phyloP scores from a whole-genome alignment of 1,140 invertebrate genomes.

The Tetranychus urticae region DNA sequence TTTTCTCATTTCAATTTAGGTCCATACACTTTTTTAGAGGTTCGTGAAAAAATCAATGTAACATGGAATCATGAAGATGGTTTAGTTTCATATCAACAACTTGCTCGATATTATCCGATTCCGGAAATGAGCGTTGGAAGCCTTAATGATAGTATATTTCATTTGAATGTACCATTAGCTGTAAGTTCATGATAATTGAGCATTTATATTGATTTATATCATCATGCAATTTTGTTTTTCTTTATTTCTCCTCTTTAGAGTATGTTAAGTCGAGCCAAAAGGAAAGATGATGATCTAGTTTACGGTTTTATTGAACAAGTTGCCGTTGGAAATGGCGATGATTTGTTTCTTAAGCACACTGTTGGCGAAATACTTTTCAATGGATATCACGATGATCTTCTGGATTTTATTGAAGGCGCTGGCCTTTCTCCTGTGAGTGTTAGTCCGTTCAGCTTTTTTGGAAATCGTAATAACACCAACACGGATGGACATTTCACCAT shows the following conservation, averaged over 20 bases:
- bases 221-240: background rate
- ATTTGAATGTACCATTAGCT: slow-evolving; percentile 21
- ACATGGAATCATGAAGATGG: slow-evolving; percentile 14
- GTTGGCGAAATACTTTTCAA: slow-evolving; percentile 15
- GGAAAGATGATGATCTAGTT: background rate
- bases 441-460: slow-evolving; percentile 15
- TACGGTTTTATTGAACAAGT: background rate
- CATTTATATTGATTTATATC: background rate
- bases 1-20: background rate
- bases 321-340: background rate
- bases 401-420: slow-evolving; percentile 8
- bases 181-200: slow-evolving; percentile 7
- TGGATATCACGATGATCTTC: slow-evolving; percentile 14
- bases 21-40: slow-evolving; percentile 14
- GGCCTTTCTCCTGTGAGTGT: slow-evolving; percentile 10
- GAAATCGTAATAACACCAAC: slow-evolving; percentile 8
- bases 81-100: slow-evolving; percentile 19
- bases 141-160: slow-evolving; percentile 20
- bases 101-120: slow-evolving; percentile 14
- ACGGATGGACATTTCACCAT: slow-evolving; percentile 19
- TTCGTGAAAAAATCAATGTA: slow-evolving; percentile 18
- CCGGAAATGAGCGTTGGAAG: slow-evolving; percentile 12
- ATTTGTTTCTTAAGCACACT: slow-evolving; percentile 8
- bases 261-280: background rate
- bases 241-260: background rate